phyloP scores from a whole-genome alignment of 1,140 invertebrate species.

The Rhopalosiphum padi region DNA sequence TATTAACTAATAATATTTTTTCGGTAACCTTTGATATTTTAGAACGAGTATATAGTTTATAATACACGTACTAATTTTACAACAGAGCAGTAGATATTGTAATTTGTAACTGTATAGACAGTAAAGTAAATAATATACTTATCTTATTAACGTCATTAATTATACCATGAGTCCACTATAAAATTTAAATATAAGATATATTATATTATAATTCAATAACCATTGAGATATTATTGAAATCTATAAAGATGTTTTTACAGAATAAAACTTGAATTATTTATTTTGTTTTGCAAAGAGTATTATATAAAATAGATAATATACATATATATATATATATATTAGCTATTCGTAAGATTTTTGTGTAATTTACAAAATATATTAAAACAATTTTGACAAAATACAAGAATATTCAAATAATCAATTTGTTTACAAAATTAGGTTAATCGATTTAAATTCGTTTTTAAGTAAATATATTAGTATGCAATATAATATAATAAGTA shows the following conservation, averaged over 20 bases:
- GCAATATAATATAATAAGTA: background rate
- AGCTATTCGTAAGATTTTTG: too few species aligned
- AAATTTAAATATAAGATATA: background rate
- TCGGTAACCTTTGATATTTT: background rate
- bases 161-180: background rate
- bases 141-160: background rate
- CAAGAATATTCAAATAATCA: background rate
- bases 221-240: background rate
- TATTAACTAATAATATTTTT: conserved; percentile 4
- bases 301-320: background rate
- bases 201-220: background rate
- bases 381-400: background rate
- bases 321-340: background rate
- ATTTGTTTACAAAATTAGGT: background rate
- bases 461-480: background rate
- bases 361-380: background rate
- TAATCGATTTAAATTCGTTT: background rate
- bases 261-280: background rate
- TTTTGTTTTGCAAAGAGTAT: background rate
- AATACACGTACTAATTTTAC: background rate
- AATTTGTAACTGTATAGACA: background rate
- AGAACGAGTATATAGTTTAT: background rate
- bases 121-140: background rate
- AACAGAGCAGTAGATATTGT: background rate
- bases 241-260: background rate